Evolutionary conservation across 2,113 vertebrate species (phyloP).

Genomic region (Artemisiospiza belli): DNA sequence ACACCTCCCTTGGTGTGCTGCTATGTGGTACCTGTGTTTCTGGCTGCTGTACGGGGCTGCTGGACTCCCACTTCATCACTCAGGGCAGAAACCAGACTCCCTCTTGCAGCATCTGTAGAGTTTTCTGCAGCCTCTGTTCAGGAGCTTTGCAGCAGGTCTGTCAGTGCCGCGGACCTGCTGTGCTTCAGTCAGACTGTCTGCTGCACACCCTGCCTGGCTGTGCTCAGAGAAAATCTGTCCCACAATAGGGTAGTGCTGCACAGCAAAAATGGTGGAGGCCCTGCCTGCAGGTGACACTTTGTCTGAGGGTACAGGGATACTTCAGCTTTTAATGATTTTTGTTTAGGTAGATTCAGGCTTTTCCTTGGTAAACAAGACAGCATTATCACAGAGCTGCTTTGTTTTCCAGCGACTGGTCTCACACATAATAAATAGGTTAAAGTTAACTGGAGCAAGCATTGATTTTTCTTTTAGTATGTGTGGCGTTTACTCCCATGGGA

Average conservation of each 20-base stretch:
- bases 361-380: background rate
- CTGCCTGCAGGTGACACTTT: background rate
- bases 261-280: background rate
- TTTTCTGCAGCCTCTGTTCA: background rate
- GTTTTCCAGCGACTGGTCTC: conserved; percentile 5
- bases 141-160: background rate
- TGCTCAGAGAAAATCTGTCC: background rate
- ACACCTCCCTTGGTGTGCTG: background rate
- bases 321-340: background rate
- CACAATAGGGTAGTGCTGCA: background rate
- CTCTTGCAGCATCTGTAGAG: background rate
- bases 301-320: background rate
- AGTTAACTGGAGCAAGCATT: conserved; percentile 21
- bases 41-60: background rate
- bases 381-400: conserved; percentile 33
- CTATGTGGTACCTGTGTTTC: background rate
- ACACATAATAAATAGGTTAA: conserved; percentile 34
- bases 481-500: conserved; percentile 23
- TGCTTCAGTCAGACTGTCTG: background rate
- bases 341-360: background rate
- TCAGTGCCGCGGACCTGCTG: background rate
- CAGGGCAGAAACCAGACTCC: background rate
- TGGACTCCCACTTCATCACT: accelerated
- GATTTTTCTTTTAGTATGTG: background rate
- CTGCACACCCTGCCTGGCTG: background rate